Percentiles rank a stretch among this genome's conserved stretches.
Conservation (phyloP, 2,797 vertebrate genomes). For the Mormyrus hasselquistii region DNA sequence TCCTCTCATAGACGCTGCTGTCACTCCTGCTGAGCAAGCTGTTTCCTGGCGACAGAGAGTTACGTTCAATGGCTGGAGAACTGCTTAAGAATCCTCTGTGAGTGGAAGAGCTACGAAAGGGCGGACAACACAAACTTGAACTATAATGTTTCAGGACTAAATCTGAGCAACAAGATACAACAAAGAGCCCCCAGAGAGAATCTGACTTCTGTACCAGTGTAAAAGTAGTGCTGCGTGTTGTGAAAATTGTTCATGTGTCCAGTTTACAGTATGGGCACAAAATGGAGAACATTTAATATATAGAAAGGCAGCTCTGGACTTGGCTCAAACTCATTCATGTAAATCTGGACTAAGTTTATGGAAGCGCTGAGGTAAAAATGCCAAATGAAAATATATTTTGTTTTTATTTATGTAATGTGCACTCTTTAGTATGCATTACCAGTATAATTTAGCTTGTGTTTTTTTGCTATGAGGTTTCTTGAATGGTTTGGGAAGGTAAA, state of each 20-base stretch:
- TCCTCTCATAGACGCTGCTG: conserved; percentile 51
- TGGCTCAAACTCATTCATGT: neutral
- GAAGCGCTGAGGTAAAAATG: neutral
- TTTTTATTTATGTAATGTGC: neutral
- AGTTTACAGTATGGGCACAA: neutral
- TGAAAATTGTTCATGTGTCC: neutral
- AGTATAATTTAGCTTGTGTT: neutral
- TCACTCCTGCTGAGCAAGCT: conserved; percentile 54
- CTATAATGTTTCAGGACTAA: neutral
- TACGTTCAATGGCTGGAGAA: conserved; percentile 29
- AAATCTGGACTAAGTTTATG: neutral
- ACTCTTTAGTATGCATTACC: neutral
- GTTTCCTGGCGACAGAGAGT: conserved; percentile 49
- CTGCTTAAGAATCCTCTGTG: neutral
- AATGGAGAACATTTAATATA: neutral
- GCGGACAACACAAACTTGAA: neutral
- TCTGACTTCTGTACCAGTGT: neutral
- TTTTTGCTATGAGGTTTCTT: neutral
- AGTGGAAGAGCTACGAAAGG: neutral
- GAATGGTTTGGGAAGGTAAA: neutral
- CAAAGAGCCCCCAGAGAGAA: neutral
- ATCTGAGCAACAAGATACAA: neutral
- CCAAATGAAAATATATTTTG: neutral
- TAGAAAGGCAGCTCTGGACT: neutral
- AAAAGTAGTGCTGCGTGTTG: neutral